Base-by-base conservation (phyloP, 2,888 invertebrate genomes). In the Camptogramma bilineatum region DNA sequence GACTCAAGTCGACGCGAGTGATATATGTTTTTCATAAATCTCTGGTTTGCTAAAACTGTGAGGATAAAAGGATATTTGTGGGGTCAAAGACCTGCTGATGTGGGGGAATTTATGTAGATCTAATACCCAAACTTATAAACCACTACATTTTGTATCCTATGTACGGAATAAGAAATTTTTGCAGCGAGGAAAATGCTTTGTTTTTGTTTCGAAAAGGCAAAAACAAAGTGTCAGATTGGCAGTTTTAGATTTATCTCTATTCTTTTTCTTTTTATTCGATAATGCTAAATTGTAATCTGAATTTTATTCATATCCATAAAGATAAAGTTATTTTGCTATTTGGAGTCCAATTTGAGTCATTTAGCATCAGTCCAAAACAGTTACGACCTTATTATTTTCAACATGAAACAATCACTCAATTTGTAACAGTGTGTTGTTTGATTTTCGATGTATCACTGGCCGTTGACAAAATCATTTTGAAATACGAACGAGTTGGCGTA, bases 21-120 rank as follows among this genome's bases (percentile, higher is more conserved):
- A 86, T 84, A 78, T 85, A 86, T 85, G 85, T 76, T 75, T 81
- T 79, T 82, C 79, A 80, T 83, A 84, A 86, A 86, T 86, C 85
- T 83, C 73, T 75, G 66, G 77, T 74, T 73, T 77, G 78, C 78
- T 82, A 76, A 83, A 83, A 82, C 79, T 78, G 77, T 73, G 71
- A 71, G 81, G 79, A 78, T 80, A 75, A 78, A 75, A 73, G 77
- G 70, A 72, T 71, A 69, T 71, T 70, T 72, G 63, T 67, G 68
- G 67, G 73, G 75, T 72, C 71, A 65, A 76, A 66, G 66, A 76
- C 76, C 73, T 72, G 56, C 62, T 68, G 64, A 68, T 64, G 70
- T 66, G 58, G 53, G 47, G 34, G 70, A 65, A 63, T 59, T 72
- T 72, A 58, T 52, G 61, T 63, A 69, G 17, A 58, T 65, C 47